Conservation (phyloP, 1,140 invertebrate species). For the Rhynchophorus ferrugineus region DNA sequence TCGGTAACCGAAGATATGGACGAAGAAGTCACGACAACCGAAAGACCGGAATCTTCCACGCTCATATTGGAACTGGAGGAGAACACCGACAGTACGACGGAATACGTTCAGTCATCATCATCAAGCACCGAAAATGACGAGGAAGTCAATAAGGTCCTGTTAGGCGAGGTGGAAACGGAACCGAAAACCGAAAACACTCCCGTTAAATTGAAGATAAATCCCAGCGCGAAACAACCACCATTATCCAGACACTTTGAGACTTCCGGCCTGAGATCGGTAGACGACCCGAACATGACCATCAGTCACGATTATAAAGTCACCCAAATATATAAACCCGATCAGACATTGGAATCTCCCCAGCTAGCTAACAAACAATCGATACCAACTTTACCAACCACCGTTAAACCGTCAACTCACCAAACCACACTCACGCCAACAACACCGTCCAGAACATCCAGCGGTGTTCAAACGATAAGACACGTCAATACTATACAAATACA, state of each 20-base stretch:
- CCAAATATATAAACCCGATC: not conserved
- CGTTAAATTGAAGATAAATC: not conserved
- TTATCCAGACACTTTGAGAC: constrained; percentile 3
- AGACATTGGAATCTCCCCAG: not conserved
- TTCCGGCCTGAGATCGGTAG: not conserved
- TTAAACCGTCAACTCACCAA: constrained; percentile 4
- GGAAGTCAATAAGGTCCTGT: constrained; percentile 9
- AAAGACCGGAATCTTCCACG: not conserved
- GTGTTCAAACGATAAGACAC: constrained; percentile 35
- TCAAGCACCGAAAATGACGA: not conserved
- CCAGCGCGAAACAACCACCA: not conserved
- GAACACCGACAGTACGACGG: constrained; percentile 1
- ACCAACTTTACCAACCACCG: constrained; percentile 5
- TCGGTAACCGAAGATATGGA: not conserved
- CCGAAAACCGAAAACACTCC: not conserved
- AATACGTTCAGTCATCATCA: too few species aligned
- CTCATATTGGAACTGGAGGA: not conserved
- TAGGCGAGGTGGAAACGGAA: constrained; percentile 11
- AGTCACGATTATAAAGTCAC: not conserved
- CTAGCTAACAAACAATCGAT: not conserved
- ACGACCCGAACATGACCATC: not conserved
- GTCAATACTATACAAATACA: constrained; percentile 49
- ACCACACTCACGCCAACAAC: constrained; percentile 10
- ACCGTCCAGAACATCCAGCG: constrained; percentile 3
- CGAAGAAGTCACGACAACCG: not conserved